Evolutionary conservation across 1,140 invertebrate species (phyloP).

Genomic region (Drosophila ogumai): DNA sequence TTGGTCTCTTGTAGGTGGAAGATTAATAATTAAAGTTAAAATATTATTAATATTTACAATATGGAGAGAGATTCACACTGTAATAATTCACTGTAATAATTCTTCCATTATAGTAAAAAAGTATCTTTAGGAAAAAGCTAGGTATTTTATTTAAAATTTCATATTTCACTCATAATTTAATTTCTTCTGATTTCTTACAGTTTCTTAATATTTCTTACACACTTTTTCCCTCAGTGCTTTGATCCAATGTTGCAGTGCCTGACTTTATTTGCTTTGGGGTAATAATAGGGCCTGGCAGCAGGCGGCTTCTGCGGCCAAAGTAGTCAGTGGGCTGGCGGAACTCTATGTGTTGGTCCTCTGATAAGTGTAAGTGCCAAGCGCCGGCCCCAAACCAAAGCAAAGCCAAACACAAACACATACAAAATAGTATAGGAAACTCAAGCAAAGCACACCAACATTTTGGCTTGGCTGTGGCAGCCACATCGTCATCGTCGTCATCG

Average conservation of each 20-base stretch:
- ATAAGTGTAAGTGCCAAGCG: conserved; percentile 76
- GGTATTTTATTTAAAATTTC: neutral
- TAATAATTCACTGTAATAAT: too few species aligned
- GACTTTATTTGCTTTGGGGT: conserved; percentile 75
- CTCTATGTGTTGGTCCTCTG: conserved; percentile 48
- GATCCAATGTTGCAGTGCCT: conserved; percentile 47
- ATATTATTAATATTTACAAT: too few species aligned
- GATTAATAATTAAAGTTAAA: neutral
- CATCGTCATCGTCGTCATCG: conserved; percentile 35
- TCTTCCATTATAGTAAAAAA: too few species aligned
- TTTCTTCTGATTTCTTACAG: too few species aligned
- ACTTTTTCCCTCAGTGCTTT: conserved; percentile 12
- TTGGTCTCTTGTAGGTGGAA: neutral
- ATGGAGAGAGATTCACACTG: too few species aligned
- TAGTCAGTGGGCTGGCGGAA: conserved; percentile 50
- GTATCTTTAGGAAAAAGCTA: neutral
- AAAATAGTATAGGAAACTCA: neutral
- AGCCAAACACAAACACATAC: conserved; percentile 2
- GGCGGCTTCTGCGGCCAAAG: conserved; percentile 65
- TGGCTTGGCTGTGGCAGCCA: conserved; percentile 31
- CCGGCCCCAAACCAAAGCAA: conserved; percentile 34
- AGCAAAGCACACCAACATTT: conserved; percentile 47
- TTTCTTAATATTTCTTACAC: neutral
- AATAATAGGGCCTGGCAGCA: conserved; percentile 77
- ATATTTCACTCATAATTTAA: too few species aligned